These are phyloP conservation scores for Mesorhabditis belari DNA, from an alignment of 2,888 invertebrate species.

Conservation along the genomic window DNA sequence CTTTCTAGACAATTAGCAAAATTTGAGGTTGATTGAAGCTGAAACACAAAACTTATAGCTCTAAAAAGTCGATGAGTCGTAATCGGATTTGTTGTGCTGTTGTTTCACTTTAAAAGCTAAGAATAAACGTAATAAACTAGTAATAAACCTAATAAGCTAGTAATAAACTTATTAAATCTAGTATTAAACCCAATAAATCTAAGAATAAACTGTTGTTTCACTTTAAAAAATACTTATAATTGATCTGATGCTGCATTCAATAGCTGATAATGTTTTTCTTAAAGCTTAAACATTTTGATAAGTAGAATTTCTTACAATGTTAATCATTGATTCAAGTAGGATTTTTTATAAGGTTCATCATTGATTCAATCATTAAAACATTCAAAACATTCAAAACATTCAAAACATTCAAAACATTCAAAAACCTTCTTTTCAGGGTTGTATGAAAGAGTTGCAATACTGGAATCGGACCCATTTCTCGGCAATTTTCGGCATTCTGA, in stretches of 20 bases:
- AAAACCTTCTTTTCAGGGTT: constrained; percentile 36
- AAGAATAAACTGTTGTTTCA: not conserved
- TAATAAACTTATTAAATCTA: not conserved
- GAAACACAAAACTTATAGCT: no score
- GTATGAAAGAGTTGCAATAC: constrained; percentile 21
- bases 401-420: no score
- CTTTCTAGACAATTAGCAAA: no score
- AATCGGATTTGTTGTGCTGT: no score
- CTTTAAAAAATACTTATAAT: not conserved
- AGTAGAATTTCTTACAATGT: not conserved
- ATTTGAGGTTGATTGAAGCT: no score
- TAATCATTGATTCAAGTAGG: no score
- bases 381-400: no score
- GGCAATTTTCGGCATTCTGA: constrained; percentile 23
- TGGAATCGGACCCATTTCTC: constrained; percentile 30
- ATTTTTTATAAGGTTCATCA: no score
- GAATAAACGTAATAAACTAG: no score
- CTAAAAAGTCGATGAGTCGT: no score
- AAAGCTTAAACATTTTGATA: not conserved
- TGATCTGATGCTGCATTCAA: not conserved
- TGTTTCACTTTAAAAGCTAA: no score
- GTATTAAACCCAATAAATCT: not conserved
- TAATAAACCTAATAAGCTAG: constrained; percentile 2
- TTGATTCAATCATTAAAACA: no score
- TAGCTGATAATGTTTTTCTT: not conserved